Evolutionary conservation across 1,140 invertebrate genomes (phyloP).

Genomic region (Mizuhopecten yessoensis): DNA sequence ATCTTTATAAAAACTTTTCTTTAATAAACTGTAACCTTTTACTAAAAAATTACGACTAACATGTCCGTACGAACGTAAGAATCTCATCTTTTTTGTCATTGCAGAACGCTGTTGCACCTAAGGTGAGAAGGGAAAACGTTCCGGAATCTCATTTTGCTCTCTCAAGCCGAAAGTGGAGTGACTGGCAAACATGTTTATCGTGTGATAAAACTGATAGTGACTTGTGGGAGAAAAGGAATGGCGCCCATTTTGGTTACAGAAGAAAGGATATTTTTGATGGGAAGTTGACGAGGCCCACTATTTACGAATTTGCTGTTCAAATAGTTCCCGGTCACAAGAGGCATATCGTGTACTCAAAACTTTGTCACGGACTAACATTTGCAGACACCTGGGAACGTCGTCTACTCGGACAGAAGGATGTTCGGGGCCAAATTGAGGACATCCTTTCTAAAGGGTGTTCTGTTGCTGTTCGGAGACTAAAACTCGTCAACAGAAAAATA

Average conservation of each 20-base stretch:
- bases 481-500: constrained; percentile 34
- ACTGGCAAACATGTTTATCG: constrained; percentile 53
- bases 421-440: constrained; percentile 50
- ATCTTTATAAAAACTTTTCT: too few species aligned
- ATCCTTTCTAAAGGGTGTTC: constrained; percentile 47
- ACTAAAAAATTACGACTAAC: too few species aligned
- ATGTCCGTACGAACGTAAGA: too few species aligned
- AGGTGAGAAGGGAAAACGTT: constrained; percentile 58
- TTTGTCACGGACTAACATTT: constrained; percentile 12
- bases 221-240: constrained; percentile 48
- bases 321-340: constrained; percentile 46
- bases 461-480: constrained; percentile 45
- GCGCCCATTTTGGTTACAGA: constrained; percentile 44
- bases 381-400: constrained; percentile 50
- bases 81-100: not conserved
- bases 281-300: constrained; percentile 16
- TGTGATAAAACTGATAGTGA: not conserved
- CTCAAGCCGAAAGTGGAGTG: constrained; percentile 58
- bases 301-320: constrained; percentile 67
- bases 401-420: constrained; percentile 43
- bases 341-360: constrained; percentile 59
- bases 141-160: constrained; percentile 64
- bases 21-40: too few species aligned
- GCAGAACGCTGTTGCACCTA: constrained; percentile 42
- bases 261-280: constrained; percentile 53